Evolutionary conservation across 1,140 invertebrate species (phyloP).

Genomic region (Phthorimaea operculella): DNA sequence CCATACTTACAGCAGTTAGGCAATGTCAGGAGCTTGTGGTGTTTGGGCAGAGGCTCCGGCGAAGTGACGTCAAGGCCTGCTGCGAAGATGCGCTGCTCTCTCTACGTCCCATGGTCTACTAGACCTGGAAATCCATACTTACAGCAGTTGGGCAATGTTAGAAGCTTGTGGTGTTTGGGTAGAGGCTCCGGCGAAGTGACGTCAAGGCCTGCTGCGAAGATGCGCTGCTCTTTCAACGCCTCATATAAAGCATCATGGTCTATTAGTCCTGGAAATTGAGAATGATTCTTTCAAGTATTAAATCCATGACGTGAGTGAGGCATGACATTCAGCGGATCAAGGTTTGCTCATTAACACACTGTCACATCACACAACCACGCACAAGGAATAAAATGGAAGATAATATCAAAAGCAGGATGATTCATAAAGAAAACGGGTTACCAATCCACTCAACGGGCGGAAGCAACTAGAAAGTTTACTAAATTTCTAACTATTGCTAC

Average conservation of each 20-base stretch:
- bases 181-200: conserved; percentile 92
- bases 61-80: conserved; percentile 92
- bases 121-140: conserved; percentile 65
- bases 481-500: no score
- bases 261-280: conserved; percentile 69
- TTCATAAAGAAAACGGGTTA: no score
- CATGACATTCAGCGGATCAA: no score
- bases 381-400: no score
- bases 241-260: conserved; percentile 69
- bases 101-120: conserved; percentile 82
- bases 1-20: conserved; percentile 78
- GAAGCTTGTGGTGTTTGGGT: conserved; percentile 78
- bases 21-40: conserved; percentile 80
- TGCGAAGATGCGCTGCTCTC: conserved; percentile 77
- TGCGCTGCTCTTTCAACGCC: conserved; percentile 76
- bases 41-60: conserved; percentile 86
- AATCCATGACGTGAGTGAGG: no score
- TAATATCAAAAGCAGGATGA: no score
- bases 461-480: no score
- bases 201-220: conserved; percentile 89
- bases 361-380: no score
- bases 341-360: no score
- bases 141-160: conserved; percentile 84
- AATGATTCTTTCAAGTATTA: no score
- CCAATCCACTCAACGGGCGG: no score